Evolutionary conservation across 35 echinoderm and acorn worm species (phyloP), one percentile per base, ranked within the genome.

Genomic region (Anneissia japonica): DNA sequence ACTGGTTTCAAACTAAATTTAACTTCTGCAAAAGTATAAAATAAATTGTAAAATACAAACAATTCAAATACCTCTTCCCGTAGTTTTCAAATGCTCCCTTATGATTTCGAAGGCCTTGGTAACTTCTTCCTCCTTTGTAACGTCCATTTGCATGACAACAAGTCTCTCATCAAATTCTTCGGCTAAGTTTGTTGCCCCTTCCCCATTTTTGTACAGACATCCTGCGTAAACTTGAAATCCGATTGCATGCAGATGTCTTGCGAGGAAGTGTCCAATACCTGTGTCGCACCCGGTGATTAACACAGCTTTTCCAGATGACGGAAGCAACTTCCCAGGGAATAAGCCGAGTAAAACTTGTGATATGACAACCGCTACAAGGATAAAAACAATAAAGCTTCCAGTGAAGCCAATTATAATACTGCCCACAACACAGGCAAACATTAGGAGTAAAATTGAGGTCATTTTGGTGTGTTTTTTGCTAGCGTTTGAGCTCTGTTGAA

Each of bases 181-280:
- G 1, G 76, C 82, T 74, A 99, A 79, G 51, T 86, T 46, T 35
- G 39, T 64, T 5, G 96, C 93, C 35, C 96, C 96, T 30, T 94
- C 87, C 4, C 92, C 90, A 19, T 94, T 92, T 6, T 89, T 82
- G 28, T 75, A 83, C 19, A 97, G 79, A 28, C 92, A 93, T 32
- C 95, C 92, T 33, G 95, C 95, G 39, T 91, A 97, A n/a, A 97
- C 95, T 9, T 86, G 82, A 43, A 91, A 91, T 0, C 95, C 95
- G 17, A 88, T 81, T 34, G 81, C 46, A 79, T 97, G 91, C 46
- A 97, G 76, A 29, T 82, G 74, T 19, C 86, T 91, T 39, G 91
- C 95, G 74, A 97, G 84, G 35, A 83, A 91, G 74, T 97, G 87
- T 6, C 95, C 95, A 51, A 97, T 88, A 0, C 95, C 95, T 2